These are phyloP conservation scores for Corythaeola cristata DNA, from an alignment of 2,113 vertebrate species.

Conservation along the genomic window DNA sequence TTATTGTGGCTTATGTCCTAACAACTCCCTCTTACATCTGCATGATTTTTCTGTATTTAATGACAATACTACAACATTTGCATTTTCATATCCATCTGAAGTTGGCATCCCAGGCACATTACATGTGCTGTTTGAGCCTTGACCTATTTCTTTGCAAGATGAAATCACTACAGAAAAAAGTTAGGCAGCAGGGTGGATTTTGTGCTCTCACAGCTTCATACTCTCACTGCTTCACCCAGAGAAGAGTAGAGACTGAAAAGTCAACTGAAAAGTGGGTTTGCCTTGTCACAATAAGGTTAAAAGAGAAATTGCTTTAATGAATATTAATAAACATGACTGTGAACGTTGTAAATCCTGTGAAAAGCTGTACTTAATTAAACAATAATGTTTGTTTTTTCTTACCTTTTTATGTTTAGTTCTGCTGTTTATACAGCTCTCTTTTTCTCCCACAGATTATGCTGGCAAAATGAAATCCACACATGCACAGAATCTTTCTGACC, in stretches of 20 bases:
- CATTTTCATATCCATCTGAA: not conserved
- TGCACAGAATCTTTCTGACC: not conserved
- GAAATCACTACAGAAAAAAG: not conserved
- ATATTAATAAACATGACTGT: not conserved
- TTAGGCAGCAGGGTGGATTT: not conserved
- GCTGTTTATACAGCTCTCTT: not conserved
- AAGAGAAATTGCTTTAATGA: not conserved
- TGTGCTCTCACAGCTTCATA: not conserved
- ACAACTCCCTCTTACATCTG: not conserved
- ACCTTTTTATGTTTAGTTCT: not conserved
- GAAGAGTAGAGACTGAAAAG: not conserved
- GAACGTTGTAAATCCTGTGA: not conserved
- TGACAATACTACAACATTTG: not conserved
- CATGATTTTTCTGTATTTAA: not conserved
- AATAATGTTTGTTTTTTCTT: not conserved
- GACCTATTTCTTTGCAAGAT: not conserved
- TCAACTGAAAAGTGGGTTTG: not conserved
- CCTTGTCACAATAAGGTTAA: not conserved
- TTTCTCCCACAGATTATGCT: not conserved
- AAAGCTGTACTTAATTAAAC: not conserved
- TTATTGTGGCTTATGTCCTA: not conserved
- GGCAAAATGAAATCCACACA: not conserved
- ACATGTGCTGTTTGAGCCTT: not conserved
- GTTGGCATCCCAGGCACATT: not conserved
- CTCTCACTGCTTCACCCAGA: not conserved